Evolutionary conservation across 2,888 invertebrate species (phyloP), one percentile per base, ranked within the genome.

Genomic region (Spilarctia lutea): DNA sequence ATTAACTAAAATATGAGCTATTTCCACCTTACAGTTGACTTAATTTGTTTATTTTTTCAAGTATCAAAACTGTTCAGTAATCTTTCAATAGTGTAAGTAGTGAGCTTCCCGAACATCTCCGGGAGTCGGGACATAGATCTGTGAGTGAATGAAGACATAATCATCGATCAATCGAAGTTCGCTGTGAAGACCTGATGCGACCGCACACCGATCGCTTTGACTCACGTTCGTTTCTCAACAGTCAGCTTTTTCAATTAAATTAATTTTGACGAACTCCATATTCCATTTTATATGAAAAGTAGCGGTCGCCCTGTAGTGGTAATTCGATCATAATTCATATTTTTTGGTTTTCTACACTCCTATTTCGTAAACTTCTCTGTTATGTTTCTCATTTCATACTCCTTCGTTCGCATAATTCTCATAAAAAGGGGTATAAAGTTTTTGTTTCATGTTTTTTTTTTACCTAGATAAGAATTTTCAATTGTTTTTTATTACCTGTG

Each of bases 141-240:
- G 84, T 74, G 79, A 83, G 81, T 85, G 91, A 87, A 93, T 93
- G 89, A 90, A 94, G 94, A 91, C 90, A 89, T 93, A 93, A 92
- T 93, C 93, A 94, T 95, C 94, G 91, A 95, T 94, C 94, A 93
- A 92, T 91, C 92, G 85, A 81, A 76, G 86, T 88, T 92, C 94
- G 91, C 88, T 81, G 83, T 72, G 82, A 80, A 77, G 56, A 71
- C 67, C 73, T 76, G 76, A 74, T 76, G 80, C 88, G 94, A 93
- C 93, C 94, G 92, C 94, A 94, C 94, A 93, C 92, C 87, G 93
- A 86, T 90, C 77, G 68, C 70, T 87, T 82, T 85, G 80, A 85
- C 80, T 87, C 87, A 85, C 83, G 82, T 65, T 56, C 56, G 60
- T 65, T 65, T 66, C 56, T 52, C 24, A 18, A 68, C 39, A 60